Evolutionary conservation across 1,140 invertebrate genomes (phyloP).

Genomic region (Drosophila azteca): DNA sequence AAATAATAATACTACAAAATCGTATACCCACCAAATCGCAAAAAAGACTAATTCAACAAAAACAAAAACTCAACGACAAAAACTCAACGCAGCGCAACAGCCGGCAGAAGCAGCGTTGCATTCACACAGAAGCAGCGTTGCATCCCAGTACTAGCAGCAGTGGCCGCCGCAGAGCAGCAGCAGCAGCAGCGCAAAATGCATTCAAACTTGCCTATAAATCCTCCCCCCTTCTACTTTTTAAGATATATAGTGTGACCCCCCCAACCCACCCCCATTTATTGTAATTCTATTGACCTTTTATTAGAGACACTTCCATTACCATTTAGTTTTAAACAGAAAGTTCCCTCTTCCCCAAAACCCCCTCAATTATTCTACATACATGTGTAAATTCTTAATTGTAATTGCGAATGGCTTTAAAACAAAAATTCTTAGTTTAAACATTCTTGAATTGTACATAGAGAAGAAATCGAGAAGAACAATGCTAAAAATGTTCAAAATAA

Average conservation of each 20-base stretch:
- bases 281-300: slow-evolving; percentile 47
- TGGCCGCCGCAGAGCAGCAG: slow-evolving; percentile 18
- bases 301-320: slow-evolving; percentile 71
- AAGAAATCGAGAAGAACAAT: slow-evolving; percentile 39
- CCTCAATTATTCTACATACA: slow-evolving; percentile 19
- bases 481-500: slow-evolving; percentile 52
- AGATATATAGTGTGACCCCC: slow-evolving; percentile 33
- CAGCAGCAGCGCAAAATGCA: slow-evolving; percentile 70
- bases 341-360: neutral
- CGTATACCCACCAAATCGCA: slow-evolving; percentile 78
- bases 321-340: slow-evolving; percentile 58
- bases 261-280: slow-evolving; percentile 23
- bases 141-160: neutral
- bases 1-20: slow-evolving; percentile 58
- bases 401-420: slow-evolving; percentile 68
- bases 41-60: slow-evolving; percentile 74
- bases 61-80: slow-evolving; percentile 70
- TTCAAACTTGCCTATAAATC: slow-evolving; percentile 66
- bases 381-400: slow-evolving; percentile 51
- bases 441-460: slow-evolving; percentile 77
- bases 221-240: slow-evolving; percentile 62
- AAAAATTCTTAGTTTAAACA: slow-evolving; percentile 65
- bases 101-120: slow-evolving; percentile 16
- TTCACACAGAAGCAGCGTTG: neutral
- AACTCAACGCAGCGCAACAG: slow-evolving; percentile 56